These are phyloP conservation scores for Stichopus horrens DNA, from an alignment of 53 echinoderm and acorn worm species.

Conservation along the genomic window DNA sequence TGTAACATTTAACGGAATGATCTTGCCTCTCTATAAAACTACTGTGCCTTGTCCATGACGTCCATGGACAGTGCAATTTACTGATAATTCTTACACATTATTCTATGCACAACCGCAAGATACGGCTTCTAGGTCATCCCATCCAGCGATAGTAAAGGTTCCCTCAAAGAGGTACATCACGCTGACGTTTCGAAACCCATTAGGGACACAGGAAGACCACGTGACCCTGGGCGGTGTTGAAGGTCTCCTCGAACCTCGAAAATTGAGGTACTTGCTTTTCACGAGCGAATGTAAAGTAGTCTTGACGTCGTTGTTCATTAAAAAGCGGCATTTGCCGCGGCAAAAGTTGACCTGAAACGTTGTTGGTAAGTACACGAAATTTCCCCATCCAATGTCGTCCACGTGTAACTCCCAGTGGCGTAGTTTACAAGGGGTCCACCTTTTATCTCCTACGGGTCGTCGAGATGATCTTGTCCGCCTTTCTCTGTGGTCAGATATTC, in stretches of 20 bases:
- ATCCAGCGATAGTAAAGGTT: neutral
- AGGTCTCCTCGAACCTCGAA: neutral
- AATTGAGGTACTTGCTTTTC: neutral
- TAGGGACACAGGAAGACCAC: constrained; percentile 3
- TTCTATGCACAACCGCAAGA: constrained; percentile 16
- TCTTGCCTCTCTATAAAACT: too few relatives aligned
- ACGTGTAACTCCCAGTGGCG: constrained; percentile 3
- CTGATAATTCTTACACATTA: too few relatives aligned
- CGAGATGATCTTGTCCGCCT: neutral
- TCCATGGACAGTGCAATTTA: too few relatives aligned
- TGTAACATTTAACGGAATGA: too few relatives aligned
- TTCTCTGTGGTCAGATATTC: neutral
- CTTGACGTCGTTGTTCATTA: neutral
- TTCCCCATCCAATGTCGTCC: constrained; percentile 13
- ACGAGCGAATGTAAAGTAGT: neutral
- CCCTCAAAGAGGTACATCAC: neutral
- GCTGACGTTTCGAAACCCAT: neutral
- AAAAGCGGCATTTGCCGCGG: constrained; percentile 1
- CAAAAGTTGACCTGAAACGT: constrained; percentile 4
- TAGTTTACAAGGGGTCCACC: neutral
- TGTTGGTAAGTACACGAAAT: neutral
- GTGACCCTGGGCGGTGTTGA: neutral
- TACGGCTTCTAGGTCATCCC: neutral
- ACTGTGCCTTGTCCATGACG: too few relatives aligned
- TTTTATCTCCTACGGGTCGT: neutral